Base-by-base conservation (phyloP, 2,888 invertebrate genomes). In the Latrodectus elegans region DNA sequence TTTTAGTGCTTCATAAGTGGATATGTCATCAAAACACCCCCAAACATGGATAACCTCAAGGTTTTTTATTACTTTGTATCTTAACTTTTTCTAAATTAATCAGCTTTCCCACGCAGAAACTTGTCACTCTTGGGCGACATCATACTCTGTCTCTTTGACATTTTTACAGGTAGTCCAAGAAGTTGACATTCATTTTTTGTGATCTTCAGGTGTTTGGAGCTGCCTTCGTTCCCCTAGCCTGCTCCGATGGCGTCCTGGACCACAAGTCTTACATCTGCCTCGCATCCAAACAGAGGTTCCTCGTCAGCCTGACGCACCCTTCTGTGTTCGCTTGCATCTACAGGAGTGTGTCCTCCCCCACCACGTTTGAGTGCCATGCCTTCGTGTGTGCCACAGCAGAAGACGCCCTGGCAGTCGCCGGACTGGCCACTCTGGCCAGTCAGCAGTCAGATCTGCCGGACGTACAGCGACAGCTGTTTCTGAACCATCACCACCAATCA, bases 381-480 rank as follows among this genome's bases (percentile, higher is more conserved):
- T 90, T 90, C 75, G 89, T 89, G 14, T 90, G 90, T 51, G 84
- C 82, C 53, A 87, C 88, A 26, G 85, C 89, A 11, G 89, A 90
- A 71, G 90, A 90, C 73, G 90, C 90, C 9, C 75, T 90, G 68
- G 87, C 80, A 14, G 73, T 90, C 60, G 84, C 82, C 11, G 83
- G 73, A 8, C 38, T 83, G 15, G 88, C 83, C n/a, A 78, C 86
- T 3, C 9, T 72, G 49, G 88, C 73, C 9, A 65, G 60, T 53
- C 75, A 77, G 22, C 55, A 65, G 65, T 65, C 38, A 17, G 60
- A 26, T 64, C 51, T 78, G 72, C 74, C 79, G 12, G 55, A 55
- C 14, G 91, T 77, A 89, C 92, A 53, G 93, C 93, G 17, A 15
- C 52, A 53, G 55, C 51, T 78, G 14, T 70, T 60, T n/a, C 38